Evolutionary conservation across 2,888 invertebrate genomes (phyloP).

Genomic region (Zootermopsis nevadensis): DNA sequence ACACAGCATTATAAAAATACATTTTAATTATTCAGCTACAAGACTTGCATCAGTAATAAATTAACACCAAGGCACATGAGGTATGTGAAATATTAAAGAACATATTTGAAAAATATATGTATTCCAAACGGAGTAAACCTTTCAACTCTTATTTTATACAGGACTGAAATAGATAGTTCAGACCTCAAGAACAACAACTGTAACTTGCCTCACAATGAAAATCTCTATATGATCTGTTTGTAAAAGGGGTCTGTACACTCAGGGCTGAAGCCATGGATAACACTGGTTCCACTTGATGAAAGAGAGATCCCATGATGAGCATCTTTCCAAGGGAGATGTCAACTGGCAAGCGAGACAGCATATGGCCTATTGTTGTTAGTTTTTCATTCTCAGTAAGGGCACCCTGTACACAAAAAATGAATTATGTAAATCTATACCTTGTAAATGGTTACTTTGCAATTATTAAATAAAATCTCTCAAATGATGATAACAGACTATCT

Average conservation of each 20-base stretch:
- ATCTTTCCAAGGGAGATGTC: constrained; percentile 97
- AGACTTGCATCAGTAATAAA: no score
- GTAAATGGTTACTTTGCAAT: background rate
- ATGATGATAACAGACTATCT: background rate
- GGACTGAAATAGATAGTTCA: background rate
- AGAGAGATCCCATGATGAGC: constrained; percentile 90
- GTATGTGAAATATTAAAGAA: no score
- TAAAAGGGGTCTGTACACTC: constrained; percentile 93
- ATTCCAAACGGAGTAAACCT: no score
- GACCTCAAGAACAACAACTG: no score
- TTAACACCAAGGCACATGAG: no score
- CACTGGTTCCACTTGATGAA: constrained; percentile 88
- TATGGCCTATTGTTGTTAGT: constrained; percentile 86
- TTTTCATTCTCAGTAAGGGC: constrained; percentile 84
- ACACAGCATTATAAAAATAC: no score
- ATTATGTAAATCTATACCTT: background rate
- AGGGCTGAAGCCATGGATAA: constrained; percentile 91
- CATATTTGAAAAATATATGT: no score
- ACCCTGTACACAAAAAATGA: constrained; percentile 67
- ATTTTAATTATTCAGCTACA: no score
- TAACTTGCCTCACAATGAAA: constrained; percentile 78
- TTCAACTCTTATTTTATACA: no score
- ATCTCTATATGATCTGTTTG: constrained; percentile 88
- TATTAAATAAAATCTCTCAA: constrained; percentile 21
- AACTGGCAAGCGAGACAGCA: constrained; percentile 90